These are phyloP conservation scores for Nephila pilipes DNA, from an alignment of 1,140 invertebrate genomes.

Conservation along the genomic window DNA sequence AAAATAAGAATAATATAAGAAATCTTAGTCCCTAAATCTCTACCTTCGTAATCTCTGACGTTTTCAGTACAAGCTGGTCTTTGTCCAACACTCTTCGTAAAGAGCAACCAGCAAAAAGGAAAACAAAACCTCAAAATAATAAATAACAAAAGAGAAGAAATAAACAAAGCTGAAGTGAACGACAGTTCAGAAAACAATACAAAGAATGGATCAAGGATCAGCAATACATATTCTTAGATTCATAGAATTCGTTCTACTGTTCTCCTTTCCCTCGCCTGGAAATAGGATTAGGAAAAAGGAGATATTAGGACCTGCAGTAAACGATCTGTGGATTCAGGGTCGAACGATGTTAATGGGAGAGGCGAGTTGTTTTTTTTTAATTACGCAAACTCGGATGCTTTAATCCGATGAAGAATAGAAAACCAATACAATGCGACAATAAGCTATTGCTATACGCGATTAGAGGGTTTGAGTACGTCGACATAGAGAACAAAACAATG, in stretches of 20 bases:
- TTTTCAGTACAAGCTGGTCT: conserved; percentile 17
- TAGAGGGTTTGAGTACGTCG: neutral
- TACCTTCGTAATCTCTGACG: conserved; percentile 39
- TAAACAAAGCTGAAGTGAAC: neutral
- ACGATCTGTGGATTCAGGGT: neutral
- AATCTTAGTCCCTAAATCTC: neutral
- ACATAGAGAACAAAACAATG: neutral
- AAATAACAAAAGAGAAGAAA: neutral
- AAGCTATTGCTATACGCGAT: neutral
- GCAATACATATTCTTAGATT: conserved; percentile 36
- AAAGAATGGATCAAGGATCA: conserved; percentile 17
- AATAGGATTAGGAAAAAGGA: neutral
- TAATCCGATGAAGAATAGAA: conserved; percentile 10
- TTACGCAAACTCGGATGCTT: neutral
- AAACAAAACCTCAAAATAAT: neutral
- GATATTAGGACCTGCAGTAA: neutral
- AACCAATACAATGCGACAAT: neutral
- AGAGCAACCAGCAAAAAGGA: neutral
- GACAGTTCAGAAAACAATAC: conserved; percentile 28
- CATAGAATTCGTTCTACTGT: neutral
- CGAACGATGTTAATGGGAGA: neutral
- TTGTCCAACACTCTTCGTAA: conserved; percentile 21
- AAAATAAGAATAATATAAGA: neutral
- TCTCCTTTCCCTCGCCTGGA: neutral
- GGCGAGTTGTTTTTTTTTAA: neutral